phyloP scores from a whole-genome alignment of 2,888 invertebrate genomes.

The Lobophora halterata region DNA sequence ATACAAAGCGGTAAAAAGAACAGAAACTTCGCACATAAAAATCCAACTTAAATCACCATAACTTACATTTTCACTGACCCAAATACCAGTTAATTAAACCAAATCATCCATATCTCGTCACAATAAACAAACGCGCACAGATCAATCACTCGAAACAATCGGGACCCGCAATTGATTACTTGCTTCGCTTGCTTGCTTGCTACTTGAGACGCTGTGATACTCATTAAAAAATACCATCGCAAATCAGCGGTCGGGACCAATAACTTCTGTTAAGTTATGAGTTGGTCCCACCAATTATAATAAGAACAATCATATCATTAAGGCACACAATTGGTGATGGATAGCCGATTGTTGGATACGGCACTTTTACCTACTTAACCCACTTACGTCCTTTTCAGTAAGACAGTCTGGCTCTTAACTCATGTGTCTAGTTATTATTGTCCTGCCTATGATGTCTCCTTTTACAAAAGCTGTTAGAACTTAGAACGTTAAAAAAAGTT shows the following conservation, averaged over 20 bases:
- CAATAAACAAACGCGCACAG: slow-evolving; percentile 22
- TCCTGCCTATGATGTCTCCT: too few relatives aligned
- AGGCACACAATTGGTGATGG: slow-evolving; percentile 42
- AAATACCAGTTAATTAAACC: slow-evolving; percentile 22
- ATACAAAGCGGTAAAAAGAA: too few relatives aligned
- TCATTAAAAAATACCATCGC: slow-evolving; percentile 57
- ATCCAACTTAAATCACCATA: background rate
- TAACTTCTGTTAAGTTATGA: slow-evolving; percentile 66
- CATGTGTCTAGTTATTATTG: too few relatives aligned
- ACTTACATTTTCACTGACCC: slow-evolving; percentile 6
- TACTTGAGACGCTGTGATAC: slow-evolving; percentile 37
- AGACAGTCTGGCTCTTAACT: too few relatives aligned
- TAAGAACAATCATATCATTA: slow-evolving; percentile 76
- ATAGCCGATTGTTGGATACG: slow-evolving; percentile 40
- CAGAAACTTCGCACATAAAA: background rate
- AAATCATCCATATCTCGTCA: slow-evolving; percentile 12
- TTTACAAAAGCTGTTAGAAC: too few relatives aligned
- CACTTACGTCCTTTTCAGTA: too few relatives aligned
- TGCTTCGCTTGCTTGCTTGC: background rate
- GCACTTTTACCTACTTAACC: too few relatives aligned
- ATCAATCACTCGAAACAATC: slow-evolving; percentile 29
- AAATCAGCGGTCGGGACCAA: slow-evolving; percentile 51
- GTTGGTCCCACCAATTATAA: slow-evolving; percentile 67
- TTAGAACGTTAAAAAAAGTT: too few relatives aligned
- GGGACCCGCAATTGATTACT: slow-evolving; percentile 23